Evolutionary conservation across 2,113 vertebrate genomes (phyloP), one percentile per base, ranked within the genome.

Genomic region (Anoplopoma fimbria): DNA sequence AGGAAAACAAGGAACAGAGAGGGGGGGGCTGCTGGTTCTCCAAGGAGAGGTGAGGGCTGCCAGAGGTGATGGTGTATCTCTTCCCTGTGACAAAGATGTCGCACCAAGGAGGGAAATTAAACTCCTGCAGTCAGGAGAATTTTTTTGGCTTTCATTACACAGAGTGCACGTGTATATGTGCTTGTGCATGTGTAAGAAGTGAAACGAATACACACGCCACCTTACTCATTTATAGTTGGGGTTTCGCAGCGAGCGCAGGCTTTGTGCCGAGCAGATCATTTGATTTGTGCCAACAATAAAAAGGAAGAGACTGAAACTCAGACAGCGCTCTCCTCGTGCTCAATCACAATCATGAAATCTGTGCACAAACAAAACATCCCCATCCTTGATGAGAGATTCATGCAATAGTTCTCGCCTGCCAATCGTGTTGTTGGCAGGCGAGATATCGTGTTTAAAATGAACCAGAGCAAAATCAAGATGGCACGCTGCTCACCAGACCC

Each of bases 101-200:
- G 36, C 82, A 77, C 81, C 7, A 45, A 86, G 83, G 82, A 93
- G 85, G 81, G 76, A 94, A 87, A 92, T 93, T 86, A 51, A 93
- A 91, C 91, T 87, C 75, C 83, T 82, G 81, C 87, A 87, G 90
- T 89, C 89, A 89, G 62, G 85, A 84, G 79, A 75, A 76, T 72
- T 75, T 62, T 15, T 29, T 81, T 75, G 84, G 75, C 91, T 90
- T 92, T 89, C 82, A 88, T 88, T 90, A 87, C 79, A 75, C 38
- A 15, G 4, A 45, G 69, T 51, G 27, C 15, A 27, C 34, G 80
- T 69, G 61, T 69, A 31, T 33, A 14, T 33, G 49, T 7, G 25
- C 38, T 69, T 38, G 38, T 76, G 71, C 72, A 9, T 77, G 82
- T 67, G 29, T 77, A 51, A 0, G 13, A 23, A 67, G 9, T 15